Conservation (phyloP, 2,888 invertebrate genomes). For the Craniophora ligustri region DNA sequence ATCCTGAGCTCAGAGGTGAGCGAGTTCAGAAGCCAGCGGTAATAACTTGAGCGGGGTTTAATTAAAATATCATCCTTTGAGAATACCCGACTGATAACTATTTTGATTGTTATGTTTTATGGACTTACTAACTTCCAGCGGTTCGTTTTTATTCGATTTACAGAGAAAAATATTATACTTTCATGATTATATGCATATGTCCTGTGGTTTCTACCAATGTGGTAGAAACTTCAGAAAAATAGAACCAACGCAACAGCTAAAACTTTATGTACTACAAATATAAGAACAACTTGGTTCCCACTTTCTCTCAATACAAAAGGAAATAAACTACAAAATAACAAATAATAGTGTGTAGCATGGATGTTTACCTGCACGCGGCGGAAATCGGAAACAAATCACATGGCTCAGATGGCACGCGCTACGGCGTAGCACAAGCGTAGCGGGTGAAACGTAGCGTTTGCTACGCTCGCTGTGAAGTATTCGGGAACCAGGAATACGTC, state of each 20-base stretch:
- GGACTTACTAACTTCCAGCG: no score
- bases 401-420: conserved; percentile 55
- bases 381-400: conserved; percentile 80
- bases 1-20: conserved; percentile 32
- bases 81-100: conserved; percentile 34
- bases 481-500: neutral
- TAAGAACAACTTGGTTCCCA: neutral
- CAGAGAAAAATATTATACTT: no score
- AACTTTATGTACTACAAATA: neutral
- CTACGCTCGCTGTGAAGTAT: neutral
- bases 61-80: conserved; percentile 56
- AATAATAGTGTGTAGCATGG: conserved; percentile 36
- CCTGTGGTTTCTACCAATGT: neutral
- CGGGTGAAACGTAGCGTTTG: conserved; percentile 18
- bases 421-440: conserved; percentile 39
- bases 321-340: conserved; percentile 38
- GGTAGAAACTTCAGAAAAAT: no score
- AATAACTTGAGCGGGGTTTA: conserved; percentile 44
- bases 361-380: conserved; percentile 68
- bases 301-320: conserved; percentile 16
- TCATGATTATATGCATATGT: no score
- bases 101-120: conserved; percentile 25
- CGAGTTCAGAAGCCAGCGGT: conserved; percentile 22
- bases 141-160: no score
- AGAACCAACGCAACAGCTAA: no score